Evolutionary conservation across 2,797 vertebrate species (phyloP).

Genomic region (Anguilla anguilla): DNA sequence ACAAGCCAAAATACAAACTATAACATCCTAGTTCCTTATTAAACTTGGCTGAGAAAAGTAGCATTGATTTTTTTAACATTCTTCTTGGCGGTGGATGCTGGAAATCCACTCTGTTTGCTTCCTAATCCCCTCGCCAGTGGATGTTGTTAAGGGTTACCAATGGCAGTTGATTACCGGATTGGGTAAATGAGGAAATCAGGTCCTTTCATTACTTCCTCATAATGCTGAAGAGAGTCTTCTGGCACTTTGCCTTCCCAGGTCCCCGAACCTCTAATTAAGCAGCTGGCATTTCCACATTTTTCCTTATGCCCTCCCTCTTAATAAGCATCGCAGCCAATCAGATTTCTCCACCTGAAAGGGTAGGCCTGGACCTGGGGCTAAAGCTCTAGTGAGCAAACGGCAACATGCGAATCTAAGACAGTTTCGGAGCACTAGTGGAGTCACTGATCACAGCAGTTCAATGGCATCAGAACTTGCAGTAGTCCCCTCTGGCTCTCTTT

Average conservation of each 20-base stretch:
- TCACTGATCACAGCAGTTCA: not conserved
- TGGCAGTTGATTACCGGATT: slow-evolving; percentile 22
- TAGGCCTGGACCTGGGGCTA: not conserved
- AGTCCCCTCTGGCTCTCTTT: not conserved
- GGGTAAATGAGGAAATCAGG: slow-evolving; percentile 22
- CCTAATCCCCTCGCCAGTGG: not conserved
- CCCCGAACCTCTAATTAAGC: slow-evolving; percentile 23
- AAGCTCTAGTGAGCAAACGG: not conserved
- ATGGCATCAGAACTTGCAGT: not conserved
- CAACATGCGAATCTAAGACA: not conserved
- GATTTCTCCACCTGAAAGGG: not conserved
- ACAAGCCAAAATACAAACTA: not conserved
- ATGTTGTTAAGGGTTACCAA: slow-evolving; percentile 31
- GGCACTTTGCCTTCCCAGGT: slow-evolving; percentile 3
- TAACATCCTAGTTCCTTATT: not conserved
- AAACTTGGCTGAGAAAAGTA: not conserved
- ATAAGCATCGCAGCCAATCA: not conserved
- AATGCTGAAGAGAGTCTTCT: slow-evolving; percentile 6
- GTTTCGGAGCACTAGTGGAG: not conserved
- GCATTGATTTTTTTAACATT: not conserved
- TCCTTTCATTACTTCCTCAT: slow-evolving; percentile 28
- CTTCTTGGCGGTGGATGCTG: not conserved
- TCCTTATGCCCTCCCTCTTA: not conserved
- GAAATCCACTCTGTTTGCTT: slow-evolving; percentile 1
- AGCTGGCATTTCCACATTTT: not conserved